phyloP scores from a whole-genome alignment of 2,888 invertebrate genomes.

The Trichogramma dendrolimi region DNA sequence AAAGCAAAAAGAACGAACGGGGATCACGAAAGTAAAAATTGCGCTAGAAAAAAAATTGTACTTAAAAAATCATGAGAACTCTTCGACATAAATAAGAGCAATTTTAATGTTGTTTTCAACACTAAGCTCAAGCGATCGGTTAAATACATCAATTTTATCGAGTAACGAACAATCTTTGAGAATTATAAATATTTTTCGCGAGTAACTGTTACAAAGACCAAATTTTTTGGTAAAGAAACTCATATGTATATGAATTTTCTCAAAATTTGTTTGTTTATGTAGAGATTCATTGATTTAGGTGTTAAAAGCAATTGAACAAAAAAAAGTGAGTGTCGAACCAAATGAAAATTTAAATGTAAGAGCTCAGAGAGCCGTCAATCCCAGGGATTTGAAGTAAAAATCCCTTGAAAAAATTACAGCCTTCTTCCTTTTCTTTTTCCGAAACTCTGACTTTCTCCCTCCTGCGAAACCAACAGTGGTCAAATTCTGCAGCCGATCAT shows the following conservation, averaged over 20 bases:
- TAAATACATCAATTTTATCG: too few relatives aligned
- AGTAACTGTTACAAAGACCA: too few relatives aligned
- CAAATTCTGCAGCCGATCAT: neutral
- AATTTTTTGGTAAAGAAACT: too few relatives aligned
- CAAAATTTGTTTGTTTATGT: conserved; percentile 14
- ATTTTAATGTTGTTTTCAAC: too few relatives aligned
- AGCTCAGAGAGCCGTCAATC: conserved; percentile 5
- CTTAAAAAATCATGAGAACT: too few relatives aligned
- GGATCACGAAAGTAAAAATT: conserved; percentile 10
- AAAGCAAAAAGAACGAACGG: conserved; percentile 27
- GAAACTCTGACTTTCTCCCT: conserved; percentile 31
- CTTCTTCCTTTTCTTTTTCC: conserved; percentile 28
- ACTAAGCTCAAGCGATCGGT: too few relatives aligned
- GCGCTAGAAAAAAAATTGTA: too few relatives aligned
- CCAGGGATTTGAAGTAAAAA: neutral
- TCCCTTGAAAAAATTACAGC: conserved; percentile 16
- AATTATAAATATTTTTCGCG: too few relatives aligned
- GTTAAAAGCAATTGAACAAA: neutral
- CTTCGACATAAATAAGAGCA: too few relatives aligned
- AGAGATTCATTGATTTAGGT: conserved; percentile 12
- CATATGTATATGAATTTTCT: neutral
- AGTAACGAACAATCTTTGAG: too few relatives aligned
- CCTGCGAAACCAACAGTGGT: conserved; percentile 13
- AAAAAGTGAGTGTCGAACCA: neutral
- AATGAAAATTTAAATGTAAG: conserved; percentile 3